Conservation (phyloP, 1,140 invertebrate genomes). For the Trichonephila inaurata region DNA sequence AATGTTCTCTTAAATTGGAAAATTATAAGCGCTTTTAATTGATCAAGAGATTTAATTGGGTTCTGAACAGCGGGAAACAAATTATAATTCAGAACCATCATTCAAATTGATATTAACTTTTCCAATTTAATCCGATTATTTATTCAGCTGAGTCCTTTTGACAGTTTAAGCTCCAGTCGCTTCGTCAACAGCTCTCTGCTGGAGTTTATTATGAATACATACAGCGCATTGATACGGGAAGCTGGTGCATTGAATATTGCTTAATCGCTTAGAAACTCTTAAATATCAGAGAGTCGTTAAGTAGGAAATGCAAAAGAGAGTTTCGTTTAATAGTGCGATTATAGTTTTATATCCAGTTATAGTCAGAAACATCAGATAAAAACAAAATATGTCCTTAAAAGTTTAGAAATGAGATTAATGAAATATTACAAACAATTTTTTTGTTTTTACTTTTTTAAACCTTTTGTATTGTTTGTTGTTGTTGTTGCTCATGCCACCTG, state of each 20-base stretch:
- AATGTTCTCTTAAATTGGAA: background rate
- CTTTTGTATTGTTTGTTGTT: no score
- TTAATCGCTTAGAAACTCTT: background rate
- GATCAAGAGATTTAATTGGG: background rate
- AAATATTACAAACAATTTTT: no score
- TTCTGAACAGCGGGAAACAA: background rate
- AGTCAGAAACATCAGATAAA: no score
- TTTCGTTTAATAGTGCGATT: no score
- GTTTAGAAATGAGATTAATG: no score
- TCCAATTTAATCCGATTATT: background rate
- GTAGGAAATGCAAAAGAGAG: no score
- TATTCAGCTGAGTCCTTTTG: background rate
- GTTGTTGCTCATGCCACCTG: no score
- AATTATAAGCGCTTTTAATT: conserved; percentile 5
- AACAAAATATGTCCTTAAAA: no score
- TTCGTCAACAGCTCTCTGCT: background rate
- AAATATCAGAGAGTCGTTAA: no score
- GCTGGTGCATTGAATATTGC: background rate
- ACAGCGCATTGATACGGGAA: background rate
- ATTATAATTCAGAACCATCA: background rate
- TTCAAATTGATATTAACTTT: conserved; percentile 27
- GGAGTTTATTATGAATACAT: background rate
- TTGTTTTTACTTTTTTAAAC: no score
- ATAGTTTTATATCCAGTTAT: no score
- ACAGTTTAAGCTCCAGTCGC: background rate